A percentile compares a stretch with the other conserved stretches of the same genome.
These are phyloP conservation scores for Notechis scutatus DNA, from an alignment of 2,113 vertebrate species.

Conservation along the genomic window DNA sequence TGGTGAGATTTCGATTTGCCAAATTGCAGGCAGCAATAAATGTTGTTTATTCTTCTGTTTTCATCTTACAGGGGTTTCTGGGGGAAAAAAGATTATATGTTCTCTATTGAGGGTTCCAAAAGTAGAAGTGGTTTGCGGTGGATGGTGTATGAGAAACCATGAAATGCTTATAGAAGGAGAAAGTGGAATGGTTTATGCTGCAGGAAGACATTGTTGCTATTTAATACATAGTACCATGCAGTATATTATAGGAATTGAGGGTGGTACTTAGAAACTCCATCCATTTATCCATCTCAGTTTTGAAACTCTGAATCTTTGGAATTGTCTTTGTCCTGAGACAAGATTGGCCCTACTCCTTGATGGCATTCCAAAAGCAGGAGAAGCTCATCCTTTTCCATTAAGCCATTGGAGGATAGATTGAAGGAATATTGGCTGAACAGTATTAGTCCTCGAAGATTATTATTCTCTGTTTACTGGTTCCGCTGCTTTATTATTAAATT, in stretches of 20 bases:
- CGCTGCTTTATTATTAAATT: not conserved
- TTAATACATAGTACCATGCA: not conserved
- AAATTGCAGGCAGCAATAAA: no score
- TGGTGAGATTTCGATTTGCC: no score
- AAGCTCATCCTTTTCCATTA: not conserved
- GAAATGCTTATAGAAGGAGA: not conserved
- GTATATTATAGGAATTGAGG: not conserved
- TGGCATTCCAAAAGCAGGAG: not conserved
- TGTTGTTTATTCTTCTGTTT: no score
- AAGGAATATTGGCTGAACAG: not conserved
- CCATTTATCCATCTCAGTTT: not conserved
- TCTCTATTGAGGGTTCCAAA: not conserved
- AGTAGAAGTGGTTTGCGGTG: not conserved
- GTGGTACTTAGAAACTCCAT: not conserved
- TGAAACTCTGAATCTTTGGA: not conserved
- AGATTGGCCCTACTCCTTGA: not conserved
- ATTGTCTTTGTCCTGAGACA: not conserved
- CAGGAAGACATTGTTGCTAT: not conserved
- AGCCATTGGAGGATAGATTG: not conserved
- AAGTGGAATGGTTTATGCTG: not conserved
- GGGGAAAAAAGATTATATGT: not conserved
- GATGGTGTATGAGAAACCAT: not conserved
- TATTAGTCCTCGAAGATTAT: not conserved
- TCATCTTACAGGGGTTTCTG: not conserved
- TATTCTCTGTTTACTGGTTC: not conserved